Evolutionary conservation across 1,140 invertebrate genomes (phyloP), one percentile per base, ranked within the genome.

Genomic region (Sarcophaga bullata): DNA sequence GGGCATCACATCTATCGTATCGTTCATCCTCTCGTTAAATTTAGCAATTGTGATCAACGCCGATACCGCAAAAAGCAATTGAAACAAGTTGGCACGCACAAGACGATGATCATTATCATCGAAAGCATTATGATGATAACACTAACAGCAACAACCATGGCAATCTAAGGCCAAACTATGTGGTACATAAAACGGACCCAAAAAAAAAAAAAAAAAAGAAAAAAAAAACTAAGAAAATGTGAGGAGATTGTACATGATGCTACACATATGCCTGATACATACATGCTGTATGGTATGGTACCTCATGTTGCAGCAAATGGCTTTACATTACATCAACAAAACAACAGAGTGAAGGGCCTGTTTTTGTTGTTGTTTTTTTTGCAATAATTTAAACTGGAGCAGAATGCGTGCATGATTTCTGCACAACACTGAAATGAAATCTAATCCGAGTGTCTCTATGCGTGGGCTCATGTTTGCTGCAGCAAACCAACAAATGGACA

Each of bases 1-100:
- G 25, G 25, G 25, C 25, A 37, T 37, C 25, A 37, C 25, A 37
- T n/a, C 6, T n/a, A 78, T 50, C 8, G 25, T 17, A 50, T 78
- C 75, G 75, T 78, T 78, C 19, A 78, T 72, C 80, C 80, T n/a
- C 37, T 81, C 52, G 80, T 81, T 81, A 81, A 81, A 81, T 72
- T 37, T 54, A 81, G 80, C 80, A 81, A 81, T 81, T 81, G 80
- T 19, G 80, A 81, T 62, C 80, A 68, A 68, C 54, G 80, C 80
- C 54, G 52, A 81, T 81, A 68, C 48, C 48, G n/a, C 75, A 78
- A 25, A 50, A 52, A 78, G 19, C n/a, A 78, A 68, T 68, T 68
- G 62, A 78, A 78, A 78, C 47, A 75, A 48, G 73, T 68, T 68
- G 62, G 62, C 62, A 68, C 62, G 62, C 62, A 68, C 62, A 68